These are phyloP conservation scores for Cyprinella venusta DNA, from an alignment of 2,797 vertebrate genomes.

Conservation along the genomic window DNA sequence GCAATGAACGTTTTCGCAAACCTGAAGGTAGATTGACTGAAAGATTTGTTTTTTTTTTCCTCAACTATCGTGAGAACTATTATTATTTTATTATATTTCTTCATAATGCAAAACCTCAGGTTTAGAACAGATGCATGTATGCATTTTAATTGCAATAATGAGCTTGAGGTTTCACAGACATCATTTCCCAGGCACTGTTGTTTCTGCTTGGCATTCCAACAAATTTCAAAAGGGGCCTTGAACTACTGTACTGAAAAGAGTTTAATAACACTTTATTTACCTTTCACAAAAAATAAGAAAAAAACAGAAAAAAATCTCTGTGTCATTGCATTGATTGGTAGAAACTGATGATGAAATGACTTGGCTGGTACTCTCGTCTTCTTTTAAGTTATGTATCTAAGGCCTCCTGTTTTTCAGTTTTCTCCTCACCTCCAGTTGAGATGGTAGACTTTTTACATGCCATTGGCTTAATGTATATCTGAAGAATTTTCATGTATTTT, in stretches of 20 bases:
- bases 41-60: constrained; percentile 34
- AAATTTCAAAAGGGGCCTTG: constrained; percentile 77
- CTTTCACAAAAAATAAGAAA: constrained; percentile 64
- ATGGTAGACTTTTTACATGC: constrained; percentile 82
- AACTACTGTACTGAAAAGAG: constrained; percentile 69
- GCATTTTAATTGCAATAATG: constrained; percentile 80
- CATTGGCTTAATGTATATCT: constrained; percentile 83
- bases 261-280: constrained; percentile 58
- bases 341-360: constrained; percentile 61
- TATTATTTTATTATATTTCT: constrained; percentile 66
- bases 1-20: constrained; percentile 63
- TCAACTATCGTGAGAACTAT: constrained; percentile 56
- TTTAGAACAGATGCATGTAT: constrained; percentile 72
- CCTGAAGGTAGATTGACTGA: constrained; percentile 64
- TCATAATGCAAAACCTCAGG: constrained; percentile 75
- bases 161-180: constrained; percentile 75
- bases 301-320: constrained; percentile 62
- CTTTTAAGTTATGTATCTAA: constrained; percentile 83
- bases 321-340: constrained; percentile 71
- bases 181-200: constrained; percentile 72
- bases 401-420: constrained; percentile 80
- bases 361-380: constrained; percentile 72
- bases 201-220: constrained; percentile 79
- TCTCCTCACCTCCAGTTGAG: constrained; percentile 83
- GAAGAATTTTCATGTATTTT: constrained; percentile 79